Percentiles rank a stretch among this genome's conserved stretches.
Evolutionary conservation across 2,113 vertebrate genomes (phyloP).

Genomic region (Trinectes maculatus): DNA sequence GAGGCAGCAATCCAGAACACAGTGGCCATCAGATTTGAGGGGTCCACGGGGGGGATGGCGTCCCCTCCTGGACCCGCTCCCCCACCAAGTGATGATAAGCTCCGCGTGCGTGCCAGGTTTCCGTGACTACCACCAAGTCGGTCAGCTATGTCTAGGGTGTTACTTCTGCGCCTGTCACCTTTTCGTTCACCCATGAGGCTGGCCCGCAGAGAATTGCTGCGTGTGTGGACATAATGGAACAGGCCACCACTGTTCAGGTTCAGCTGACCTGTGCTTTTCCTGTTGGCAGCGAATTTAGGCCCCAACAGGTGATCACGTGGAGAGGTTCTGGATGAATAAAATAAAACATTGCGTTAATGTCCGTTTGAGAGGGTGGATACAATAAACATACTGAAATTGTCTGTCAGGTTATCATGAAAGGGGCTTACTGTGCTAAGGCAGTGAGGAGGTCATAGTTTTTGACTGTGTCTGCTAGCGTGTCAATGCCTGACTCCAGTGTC

Average conservation of each 20-base stretch:
- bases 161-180: constrained; percentile 90
- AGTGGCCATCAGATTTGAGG: constrained; percentile 93
- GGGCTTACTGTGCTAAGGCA: constrained; percentile 94
- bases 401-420: not conserved
- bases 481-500: constrained; percentile 95
- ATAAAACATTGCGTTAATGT: not conserved
- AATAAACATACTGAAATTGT: not conserved
- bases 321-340: constrained; percentile 80
- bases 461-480: constrained; percentile 94
- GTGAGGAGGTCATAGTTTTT: constrained; percentile 97
- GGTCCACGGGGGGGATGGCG: constrained; percentile 88
- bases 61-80: constrained; percentile 74
- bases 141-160: constrained; percentile 95
- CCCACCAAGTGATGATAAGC: constrained; percentile 93
- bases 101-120: constrained; percentile 94
- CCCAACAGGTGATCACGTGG: constrained; percentile 89
- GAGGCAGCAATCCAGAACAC: constrained; percentile 98
- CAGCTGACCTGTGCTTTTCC: constrained; percentile 98
- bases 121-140: constrained; percentile 89
- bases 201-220: constrained; percentile 93
- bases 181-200: constrained; percentile 89
- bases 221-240: constrained; percentile 85
- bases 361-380: not conserved
- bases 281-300: constrained; percentile 93
- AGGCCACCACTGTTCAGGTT: constrained; percentile 88